Base-by-base conservation (phyloP, 2,113 vertebrate species). In the Rhinolophus sinicus region DNA sequence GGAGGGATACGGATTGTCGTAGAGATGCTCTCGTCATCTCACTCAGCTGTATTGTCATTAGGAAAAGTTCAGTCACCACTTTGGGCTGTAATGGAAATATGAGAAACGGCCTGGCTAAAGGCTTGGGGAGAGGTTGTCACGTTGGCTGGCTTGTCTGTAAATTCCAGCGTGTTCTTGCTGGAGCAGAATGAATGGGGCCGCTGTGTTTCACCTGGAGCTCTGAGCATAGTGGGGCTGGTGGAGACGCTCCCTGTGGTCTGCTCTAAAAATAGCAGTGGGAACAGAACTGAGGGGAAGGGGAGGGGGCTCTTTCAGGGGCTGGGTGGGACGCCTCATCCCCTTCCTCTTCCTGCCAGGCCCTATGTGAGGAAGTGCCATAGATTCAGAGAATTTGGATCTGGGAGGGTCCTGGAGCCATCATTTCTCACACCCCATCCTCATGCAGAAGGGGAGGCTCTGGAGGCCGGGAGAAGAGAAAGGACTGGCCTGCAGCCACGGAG, bases 301-400 rank as follows among this genome's bases (percentile, higher is more conserved):
- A 96, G 91, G 78, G 95, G 94, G 94, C 70, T 80, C 91, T 93
- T 97, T 78, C 2, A 2, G 93, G 94, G 90, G 76, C 44, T 75
- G 93, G 93, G 91, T 94, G 86, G 96, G 72, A 8, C 1, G 3
- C 70, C 82, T 91, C 14, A 9, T 60, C 88, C 88, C 93, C 88
- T 97, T 96, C 97, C 82, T 89, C 94, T 96, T 98, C 97, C 97
- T 96, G 97, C 87, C 70, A 52, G 96, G 77, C 69, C 75, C 54
- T 70, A 0, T 77, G 67, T 86, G 62, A 96, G 89, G 93, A 96
- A 95, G 94, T 89, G 13, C 58, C 56, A 0, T 1, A 26, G 77
- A 77, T 21, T 58, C 35, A 92, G 83, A 91, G 82, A 62, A 33
- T 40, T 52, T 21, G 64, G n/a, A 50, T 65, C 77, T 58, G 60